Conservation (phyloP, 2,113 vertebrate genomes). For the Barbus barbus region DNA sequence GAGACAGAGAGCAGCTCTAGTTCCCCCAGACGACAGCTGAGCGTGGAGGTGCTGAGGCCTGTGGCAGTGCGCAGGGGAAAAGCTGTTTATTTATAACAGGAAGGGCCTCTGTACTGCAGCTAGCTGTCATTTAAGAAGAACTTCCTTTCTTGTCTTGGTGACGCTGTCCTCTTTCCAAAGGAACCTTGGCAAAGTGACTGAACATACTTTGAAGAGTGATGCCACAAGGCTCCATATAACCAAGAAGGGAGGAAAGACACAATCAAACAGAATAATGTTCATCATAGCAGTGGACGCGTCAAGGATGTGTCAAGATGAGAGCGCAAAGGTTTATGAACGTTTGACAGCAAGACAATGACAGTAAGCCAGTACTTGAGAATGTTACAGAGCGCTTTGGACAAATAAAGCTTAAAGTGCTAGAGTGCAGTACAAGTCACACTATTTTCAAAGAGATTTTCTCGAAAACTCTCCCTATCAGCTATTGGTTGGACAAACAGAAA, state of each 20-base stretch:
- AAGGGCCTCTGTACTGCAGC: slow-evolving; percentile 53
- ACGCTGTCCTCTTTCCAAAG: slow-evolving; percentile 37
- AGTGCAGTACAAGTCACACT: background rate
- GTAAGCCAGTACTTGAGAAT: background rate
- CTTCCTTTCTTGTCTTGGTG: slow-evolving; percentile 50
- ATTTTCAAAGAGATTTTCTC: background rate
- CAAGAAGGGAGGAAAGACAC: background rate
- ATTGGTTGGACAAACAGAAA: background rate
- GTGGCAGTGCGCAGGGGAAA: slow-evolving; percentile 55
- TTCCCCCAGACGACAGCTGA: slow-evolving; percentile 79
- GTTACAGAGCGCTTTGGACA: background rate
- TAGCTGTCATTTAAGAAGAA: slow-evolving; percentile 61
- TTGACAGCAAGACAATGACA: background rate
- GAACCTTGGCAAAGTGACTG: slow-evolving; percentile 32
- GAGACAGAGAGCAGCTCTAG: slow-evolving; percentile 57
- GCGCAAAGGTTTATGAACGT: background rate
- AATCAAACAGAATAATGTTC: slow-evolving; percentile 38
- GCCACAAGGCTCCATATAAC: slow-evolving; percentile 6
- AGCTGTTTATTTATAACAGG: slow-evolving; percentile 74
- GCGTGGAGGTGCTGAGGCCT: slow-evolving; percentile 58
- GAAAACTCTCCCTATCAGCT: background rate
- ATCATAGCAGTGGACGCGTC: background rate
- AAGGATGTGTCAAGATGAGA: slow-evolving; percentile 28
- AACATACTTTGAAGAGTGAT: slow-evolving; percentile 43
- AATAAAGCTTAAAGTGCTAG: background rate